A percentile compares a stretch with the other conserved stretches of the same genome.
Evolutionary conservation across 2,113 vertebrate genomes (phyloP).

Genomic region (Phylloscopus trochiloides): DNA sequence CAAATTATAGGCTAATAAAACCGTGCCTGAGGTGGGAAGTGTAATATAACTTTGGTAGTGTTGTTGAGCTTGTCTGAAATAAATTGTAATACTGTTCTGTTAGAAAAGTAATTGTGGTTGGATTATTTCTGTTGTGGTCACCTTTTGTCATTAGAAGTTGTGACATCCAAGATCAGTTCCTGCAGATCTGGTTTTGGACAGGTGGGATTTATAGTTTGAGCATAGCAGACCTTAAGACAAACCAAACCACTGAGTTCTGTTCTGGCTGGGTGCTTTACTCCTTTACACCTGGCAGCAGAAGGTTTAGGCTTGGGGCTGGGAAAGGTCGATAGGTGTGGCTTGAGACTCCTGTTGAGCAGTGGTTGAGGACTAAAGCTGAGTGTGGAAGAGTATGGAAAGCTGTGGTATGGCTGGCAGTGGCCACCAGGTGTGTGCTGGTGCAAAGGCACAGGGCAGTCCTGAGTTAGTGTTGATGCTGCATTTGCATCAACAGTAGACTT

Average conservation of each 20-base stretch:
- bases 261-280: neutral
- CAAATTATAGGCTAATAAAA: neutral
- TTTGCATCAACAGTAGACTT: neutral
- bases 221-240: neutral
- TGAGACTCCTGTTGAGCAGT: accelerated
- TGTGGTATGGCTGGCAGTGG: accelerated
- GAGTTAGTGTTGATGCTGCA: neutral
- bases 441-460: neutral
- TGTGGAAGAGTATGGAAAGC: neutral
- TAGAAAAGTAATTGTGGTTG: neutral
- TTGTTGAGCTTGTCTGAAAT: neutral
- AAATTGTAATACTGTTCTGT: neutral
- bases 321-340: neutral
- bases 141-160: neutral
- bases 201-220: neutral
- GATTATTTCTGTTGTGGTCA: neutral
- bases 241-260: neutral
- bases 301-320: neutral
- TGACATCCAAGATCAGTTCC: neutral
- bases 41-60: neutral
- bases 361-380: accelerated
- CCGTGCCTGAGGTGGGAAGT: neutral
- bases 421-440: accelerated
- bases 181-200: neutral
- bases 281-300: neutral